Evolutionary conservation across 2,113 vertebrate genomes (phyloP).

Genomic region (Heptranchias perlo): DNA sequence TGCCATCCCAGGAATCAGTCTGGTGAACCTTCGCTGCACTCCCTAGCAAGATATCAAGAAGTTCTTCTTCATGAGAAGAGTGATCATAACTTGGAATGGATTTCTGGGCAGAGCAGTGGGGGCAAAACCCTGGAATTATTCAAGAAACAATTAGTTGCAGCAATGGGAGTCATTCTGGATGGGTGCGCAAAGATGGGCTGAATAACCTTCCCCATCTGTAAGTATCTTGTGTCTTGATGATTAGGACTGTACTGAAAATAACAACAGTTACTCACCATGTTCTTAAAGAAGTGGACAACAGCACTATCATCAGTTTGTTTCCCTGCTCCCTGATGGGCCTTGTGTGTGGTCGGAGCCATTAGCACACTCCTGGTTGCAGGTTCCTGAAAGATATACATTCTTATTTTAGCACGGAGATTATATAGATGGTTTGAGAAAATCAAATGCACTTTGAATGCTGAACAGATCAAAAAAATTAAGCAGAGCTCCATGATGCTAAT

Average conservation of each 20-base stretch:
- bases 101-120: neutral
- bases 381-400: slow-evolving; percentile 55
- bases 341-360: slow-evolving; percentile 73
- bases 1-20: too few species aligned
- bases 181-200: neutral
- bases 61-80: neutral
- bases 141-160: neutral
- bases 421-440: neutral
- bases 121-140: neutral
- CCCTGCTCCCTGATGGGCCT: slow-evolving; percentile 62
- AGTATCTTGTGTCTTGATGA: neutral
- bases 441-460: neutral
- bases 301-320: slow-evolving; percentile 81
- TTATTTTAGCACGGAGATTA: neutral
- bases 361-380: slow-evolving; percentile 59
- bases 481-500: neutral
- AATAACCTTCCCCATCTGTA: neutral
- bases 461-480: neutral
- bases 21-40: too few species aligned
- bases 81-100: neutral
- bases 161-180: neutral
- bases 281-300: slow-evolving; percentile 94
- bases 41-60: neutral
- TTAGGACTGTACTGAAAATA: neutral
- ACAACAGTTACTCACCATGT: slow-evolving; percentile 72